A percentile compares a stretch with the other conserved stretches of the same genome.
Conservation (phyloP, 2,113 vertebrate species). For the Pogona vitticeps region DNA sequence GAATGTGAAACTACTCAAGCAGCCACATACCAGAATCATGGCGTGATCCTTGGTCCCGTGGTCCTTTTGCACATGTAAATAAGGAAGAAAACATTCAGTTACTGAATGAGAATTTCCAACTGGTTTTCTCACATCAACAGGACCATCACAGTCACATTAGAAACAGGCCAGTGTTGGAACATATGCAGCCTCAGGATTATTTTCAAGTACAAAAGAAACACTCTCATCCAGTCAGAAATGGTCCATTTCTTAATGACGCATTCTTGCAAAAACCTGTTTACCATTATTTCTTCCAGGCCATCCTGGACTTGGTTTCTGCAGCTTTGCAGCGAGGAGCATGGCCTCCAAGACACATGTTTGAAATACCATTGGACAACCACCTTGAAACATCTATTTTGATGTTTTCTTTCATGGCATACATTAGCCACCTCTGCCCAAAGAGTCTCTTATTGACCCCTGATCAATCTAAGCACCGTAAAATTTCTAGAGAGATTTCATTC, state of each 20-base stretch:
- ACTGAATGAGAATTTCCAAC: neutral
- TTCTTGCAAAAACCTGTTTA: slow-evolving; percentile 18
- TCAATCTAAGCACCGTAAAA: slow-evolving; percentile 4
- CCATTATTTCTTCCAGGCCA: neutral
- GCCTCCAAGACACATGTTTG: slow-evolving; percentile 13
- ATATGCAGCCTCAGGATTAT: slow-evolving; percentile 17
- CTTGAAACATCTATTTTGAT: neutral
- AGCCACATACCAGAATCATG: slow-evolving; percentile 79
- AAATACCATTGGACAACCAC: slow-evolving; percentile 8
- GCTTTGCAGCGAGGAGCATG: slow-evolving; percentile 10
- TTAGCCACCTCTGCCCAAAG: slow-evolving; percentile 21
- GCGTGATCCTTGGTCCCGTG: slow-evolving; percentile 82
- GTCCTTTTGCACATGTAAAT: slow-evolving; percentile 77
- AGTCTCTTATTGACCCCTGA: slow-evolving; percentile 13
- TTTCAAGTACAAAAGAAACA: slow-evolving; percentile 8
- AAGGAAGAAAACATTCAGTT: slow-evolving; percentile 40
- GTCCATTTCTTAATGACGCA: slow-evolving; percentile 20
- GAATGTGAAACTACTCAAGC: neutral
- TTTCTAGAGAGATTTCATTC: neutral
- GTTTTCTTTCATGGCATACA: neutral
- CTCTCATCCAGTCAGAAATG: neutral
- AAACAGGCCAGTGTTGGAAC: slow-evolving; percentile 47
- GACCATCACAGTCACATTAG: slow-evolving; percentile 12
- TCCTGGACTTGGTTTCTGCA: slow-evolving; percentile 14
- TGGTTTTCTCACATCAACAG: slow-evolving; percentile 8